A percentile compares a stretch with the other conserved stretches of the same genome.
Evolutionary conservation across 2,888 invertebrate genomes (phyloP).

Genomic region (Cosmorhoe ocellata): DNA sequence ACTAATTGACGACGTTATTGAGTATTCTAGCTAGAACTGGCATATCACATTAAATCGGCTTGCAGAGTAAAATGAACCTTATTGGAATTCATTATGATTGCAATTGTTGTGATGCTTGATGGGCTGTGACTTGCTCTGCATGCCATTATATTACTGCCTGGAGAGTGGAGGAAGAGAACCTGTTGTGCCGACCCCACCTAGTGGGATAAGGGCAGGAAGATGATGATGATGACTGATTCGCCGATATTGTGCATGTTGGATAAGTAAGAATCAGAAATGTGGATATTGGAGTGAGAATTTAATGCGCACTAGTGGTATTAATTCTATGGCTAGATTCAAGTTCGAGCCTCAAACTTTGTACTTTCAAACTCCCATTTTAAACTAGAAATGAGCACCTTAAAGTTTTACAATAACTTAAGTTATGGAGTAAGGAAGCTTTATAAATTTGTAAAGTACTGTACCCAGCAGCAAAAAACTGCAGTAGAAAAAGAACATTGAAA

Average conservation of each 20-base stretch:
- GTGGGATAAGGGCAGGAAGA: too few relatives aligned
- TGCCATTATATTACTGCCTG: too few relatives aligned
- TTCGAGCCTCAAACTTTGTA: conserved; percentile 49
- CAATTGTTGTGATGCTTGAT: too few relatives aligned
- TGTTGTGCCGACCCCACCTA: too few relatives aligned
- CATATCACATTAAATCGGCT: neutral
- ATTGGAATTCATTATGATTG: neutral
- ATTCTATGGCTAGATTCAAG: conserved; percentile 9
- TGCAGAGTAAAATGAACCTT: neutral
- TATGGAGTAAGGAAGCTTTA: conserved; percentile 29
- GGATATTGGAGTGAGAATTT: neutral
- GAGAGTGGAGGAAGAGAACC: too few relatives aligned
- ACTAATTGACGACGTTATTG: conserved; percentile 75
- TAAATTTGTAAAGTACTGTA: conserved; percentile 29
- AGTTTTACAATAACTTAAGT: conserved; percentile 62
- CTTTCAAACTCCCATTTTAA: conserved; percentile 71
- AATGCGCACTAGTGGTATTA: neutral
- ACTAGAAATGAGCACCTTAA: conserved; percentile 57
- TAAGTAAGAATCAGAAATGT: too few relatives aligned
- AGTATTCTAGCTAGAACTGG: conserved; percentile 49
- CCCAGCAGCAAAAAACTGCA: too few relatives aligned
- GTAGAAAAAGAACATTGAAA: too few relatives aligned
- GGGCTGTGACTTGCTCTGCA: too few relatives aligned
- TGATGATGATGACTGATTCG: too few relatives aligned
- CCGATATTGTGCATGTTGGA: too few relatives aligned